Base-by-base conservation (phyloP, 1,140 invertebrate genomes). In the Radopholus similis region DNA sequence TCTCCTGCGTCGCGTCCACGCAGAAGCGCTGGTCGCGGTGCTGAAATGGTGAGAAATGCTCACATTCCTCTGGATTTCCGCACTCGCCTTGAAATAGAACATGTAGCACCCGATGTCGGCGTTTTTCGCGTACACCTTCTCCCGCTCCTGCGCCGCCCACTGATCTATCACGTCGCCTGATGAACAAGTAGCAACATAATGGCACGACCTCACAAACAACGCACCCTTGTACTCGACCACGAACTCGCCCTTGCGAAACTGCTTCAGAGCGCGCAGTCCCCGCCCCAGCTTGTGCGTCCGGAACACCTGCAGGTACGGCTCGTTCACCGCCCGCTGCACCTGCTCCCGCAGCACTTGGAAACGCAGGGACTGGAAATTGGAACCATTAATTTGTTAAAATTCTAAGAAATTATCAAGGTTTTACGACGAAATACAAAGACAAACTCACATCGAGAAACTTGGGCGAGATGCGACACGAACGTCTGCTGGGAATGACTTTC, bases 51-150 rank as follows among this genome's bases (percentile, higher is more conserved):
- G 13, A 13, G n/a, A 21, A 21, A 21, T 21, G 5, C 26, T 47
- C 4, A 47, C 18, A 4, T 47, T 47, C 26, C 26, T 21, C 18
- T 21, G 18, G 5, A 47, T 4, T 47, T 47, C 18, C 18, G 26
- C 26, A 5, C 18, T 4, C 6, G 26, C 44, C 44, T 18, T 89
- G 84, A 99, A 99, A 84, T 96, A 98, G 86, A 97, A 99, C 95
- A 98, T 98, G 79, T 98, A 99, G 83, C 94, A 98, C 34, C 95
- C 95, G 18, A 90, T 89, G 68, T 88, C 89, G 70, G 90, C 87
- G 83, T 94, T 90, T 83, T 89, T 86, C 2, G 90, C 88, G 84
- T 99, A 98, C 38, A 87, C 82, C 37, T 84, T 82, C 81, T 99
- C 95, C 42, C 92, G 85, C 54, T 88, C 85, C 68, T 89, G 89